Evolutionary conservation across 2,113 vertebrate species (phyloP), one percentile per base, ranked within the genome.

Genomic region (Noturus placidus): DNA sequence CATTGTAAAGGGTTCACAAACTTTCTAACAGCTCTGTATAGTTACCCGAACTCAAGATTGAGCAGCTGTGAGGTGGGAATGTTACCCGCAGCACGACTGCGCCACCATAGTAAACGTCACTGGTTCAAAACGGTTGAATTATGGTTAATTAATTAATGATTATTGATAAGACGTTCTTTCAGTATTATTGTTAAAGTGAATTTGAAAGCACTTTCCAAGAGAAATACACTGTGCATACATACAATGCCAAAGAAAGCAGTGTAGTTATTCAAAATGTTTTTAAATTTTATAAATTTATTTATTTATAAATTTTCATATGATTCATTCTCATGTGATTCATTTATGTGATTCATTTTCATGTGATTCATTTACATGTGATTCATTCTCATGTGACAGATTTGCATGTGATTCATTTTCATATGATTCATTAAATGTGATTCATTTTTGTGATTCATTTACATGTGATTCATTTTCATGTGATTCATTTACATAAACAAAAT

Each of bases 231-330:
- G 22, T 35, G n/a, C 20, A 27, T 35, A 54, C 13, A 17, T 67
- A 63, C 22, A 46, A 33, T 35, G 25, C 5, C 70, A 42, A 56
- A 74, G n/a, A 50, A 70, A 59, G 67, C 70, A 30, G 22, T 77
- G 70, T 4, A n/a, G 35, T 63, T 86, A 63, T 78, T 50, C 22
- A 17, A 70, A 67, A 69, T 56, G n/a, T 42, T 69, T 87, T 86
- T n/a, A n/a, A n/a, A n/a, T n/a, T n/a, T n/a, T n/a, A n/a, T n/a
- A n/a, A n/a, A n/a, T n/a, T n/a, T n/a, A n/a, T n/a, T n/a, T n/a
- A n/a, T n/a, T n/a, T n/a, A n/a, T n/a, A n/a, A n/a, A n/a, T n/a
- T n/a, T n/a, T n/a, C n/a, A n/a, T n/a, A n/a, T n/a, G n/a, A n/a
- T n/a, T n/a, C n/a, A n/a, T n/a, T n/a, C n/a, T n/a, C n/a, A n/a